Percentiles rank a stretch among this genome's conserved stretches.
Conservation (phyloP, 2,113 vertebrate species). For the Otis tarda region DNA sequence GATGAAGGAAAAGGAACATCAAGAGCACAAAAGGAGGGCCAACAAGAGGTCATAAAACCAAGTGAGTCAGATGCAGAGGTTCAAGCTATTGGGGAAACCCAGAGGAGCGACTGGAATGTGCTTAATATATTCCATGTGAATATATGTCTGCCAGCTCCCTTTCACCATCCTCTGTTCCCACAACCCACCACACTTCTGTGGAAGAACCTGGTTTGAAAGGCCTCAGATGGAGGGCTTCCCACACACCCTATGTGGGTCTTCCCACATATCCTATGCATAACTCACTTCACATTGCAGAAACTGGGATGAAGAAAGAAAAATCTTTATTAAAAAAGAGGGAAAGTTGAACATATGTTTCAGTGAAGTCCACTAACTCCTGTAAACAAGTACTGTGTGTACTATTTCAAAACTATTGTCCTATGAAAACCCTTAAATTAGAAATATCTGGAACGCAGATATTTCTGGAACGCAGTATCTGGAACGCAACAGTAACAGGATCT, state of each 20-base stretch:
- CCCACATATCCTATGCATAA: background rate
- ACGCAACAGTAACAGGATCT: background rate
- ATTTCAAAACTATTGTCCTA: slow-evolving; percentile 39
- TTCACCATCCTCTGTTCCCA: slow-evolving; percentile 42
- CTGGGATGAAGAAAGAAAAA: background rate
- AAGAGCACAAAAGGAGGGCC: slow-evolving; percentile 29
- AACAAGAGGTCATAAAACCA: slow-evolving; percentile 52
- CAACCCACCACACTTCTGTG: slow-evolving; percentile 8
- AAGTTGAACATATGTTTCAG: slow-evolving; percentile 28
- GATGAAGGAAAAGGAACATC: slow-evolving; percentile 31
- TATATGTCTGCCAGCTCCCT: slow-evolving; percentile 56
- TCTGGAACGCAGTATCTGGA: slow-evolving; percentile 19
- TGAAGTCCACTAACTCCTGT: slow-evolving; percentile 12
- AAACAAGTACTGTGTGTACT: slow-evolving; percentile 50
- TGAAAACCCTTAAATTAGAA: slow-evolving; percentile 44
- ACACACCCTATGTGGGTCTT: background rate
- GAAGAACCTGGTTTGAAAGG: slow-evolving; percentile 42
- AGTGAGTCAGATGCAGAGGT: slow-evolving; percentile 18
- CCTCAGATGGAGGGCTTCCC: background rate
- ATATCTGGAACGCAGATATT: background rate
- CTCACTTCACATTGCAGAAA: background rate
- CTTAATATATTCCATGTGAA: slow-evolving; percentile 61
- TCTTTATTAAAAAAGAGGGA: background rate
- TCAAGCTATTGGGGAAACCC: slow-evolving; percentile 46
- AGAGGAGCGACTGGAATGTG: slow-evolving; percentile 36